These are phyloP conservation scores for Eilema sororculum DNA, from an alignment of 2,888 invertebrate genomes.

Conservation along the genomic window DNA sequence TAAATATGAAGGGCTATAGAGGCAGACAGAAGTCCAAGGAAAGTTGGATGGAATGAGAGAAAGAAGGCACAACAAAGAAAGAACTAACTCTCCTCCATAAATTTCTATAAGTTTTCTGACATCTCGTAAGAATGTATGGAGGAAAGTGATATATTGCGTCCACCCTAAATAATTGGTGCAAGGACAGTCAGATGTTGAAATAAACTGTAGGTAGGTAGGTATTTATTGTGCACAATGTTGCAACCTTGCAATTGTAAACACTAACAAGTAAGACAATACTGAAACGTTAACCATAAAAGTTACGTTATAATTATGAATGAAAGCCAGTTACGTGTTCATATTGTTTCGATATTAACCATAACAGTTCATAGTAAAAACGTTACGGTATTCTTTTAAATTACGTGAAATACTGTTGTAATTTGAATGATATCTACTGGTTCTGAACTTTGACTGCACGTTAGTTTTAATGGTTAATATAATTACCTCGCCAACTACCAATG, in stretches of 20 bases:
- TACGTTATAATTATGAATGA: not conserved
- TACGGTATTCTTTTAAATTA: not conserved
- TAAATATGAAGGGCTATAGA: not conserved
- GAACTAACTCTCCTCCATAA: not conserved
- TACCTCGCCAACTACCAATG: not conserved
- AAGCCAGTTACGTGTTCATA: not conserved
- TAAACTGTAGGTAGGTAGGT: not conserved
- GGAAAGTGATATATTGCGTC: not conserved
- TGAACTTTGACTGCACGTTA: not conserved
- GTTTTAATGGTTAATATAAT: not conserved
- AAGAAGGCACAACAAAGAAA: not conserved
- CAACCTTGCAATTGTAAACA: not conserved
- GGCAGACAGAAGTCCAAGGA: not conserved
- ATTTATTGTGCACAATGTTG: not conserved
- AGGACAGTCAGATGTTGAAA: not conserved
- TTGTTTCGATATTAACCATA: not conserved
- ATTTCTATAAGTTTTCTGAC: not conserved
- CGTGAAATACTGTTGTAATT: not conserved
- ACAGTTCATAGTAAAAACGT: slow-evolving; percentile 1
- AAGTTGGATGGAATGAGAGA: not conserved
- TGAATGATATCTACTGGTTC: not conserved
- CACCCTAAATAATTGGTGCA: not conserved
- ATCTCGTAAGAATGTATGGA: not conserved
- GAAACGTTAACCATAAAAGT: not conserved
- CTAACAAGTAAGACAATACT: not conserved